Conservation (phyloP, 2,888 invertebrate genomes). For the Drosophila ustulata region DNA sequence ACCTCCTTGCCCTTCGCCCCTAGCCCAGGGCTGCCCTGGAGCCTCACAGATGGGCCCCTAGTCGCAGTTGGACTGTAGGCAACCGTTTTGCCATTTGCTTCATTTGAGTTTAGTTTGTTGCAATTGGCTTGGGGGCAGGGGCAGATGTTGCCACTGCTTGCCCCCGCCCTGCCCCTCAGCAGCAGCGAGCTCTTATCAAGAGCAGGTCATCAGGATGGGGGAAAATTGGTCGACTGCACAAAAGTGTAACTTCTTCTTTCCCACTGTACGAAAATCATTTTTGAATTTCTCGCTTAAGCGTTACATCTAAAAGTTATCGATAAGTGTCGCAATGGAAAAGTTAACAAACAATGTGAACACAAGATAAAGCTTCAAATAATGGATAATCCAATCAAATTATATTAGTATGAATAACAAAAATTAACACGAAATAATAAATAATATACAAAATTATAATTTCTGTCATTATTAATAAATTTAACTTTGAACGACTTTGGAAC, state of each 20-base stretch:
- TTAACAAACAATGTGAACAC: no score
- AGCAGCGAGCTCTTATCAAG: constrained; percentile 60
- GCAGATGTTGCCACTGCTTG: constrained; percentile 26
- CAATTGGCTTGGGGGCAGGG: constrained; percentile 49
- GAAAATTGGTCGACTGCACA: constrained; percentile 39
- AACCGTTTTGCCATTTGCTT: constrained; percentile 56
- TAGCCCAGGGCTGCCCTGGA: constrained; percentile 7
- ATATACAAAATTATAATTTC: no score
- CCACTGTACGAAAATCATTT: constrained; percentile 23
- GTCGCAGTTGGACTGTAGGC: constrained; percentile 37
- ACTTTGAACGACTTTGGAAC: no score
- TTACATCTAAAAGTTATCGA: constrained; percentile 5
- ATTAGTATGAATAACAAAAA: no score
- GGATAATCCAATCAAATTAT: no score
- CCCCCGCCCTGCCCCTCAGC: background rate
- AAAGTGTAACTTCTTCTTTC: constrained; percentile 59
- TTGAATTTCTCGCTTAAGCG: constrained; percentile 11
- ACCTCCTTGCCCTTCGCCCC: constrained; percentile 19
- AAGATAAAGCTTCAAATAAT: no score
- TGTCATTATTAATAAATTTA: no score
- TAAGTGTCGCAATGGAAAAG: background rate
- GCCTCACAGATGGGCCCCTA: constrained; percentile 18
- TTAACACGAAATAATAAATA: no score
- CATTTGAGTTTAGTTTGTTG: constrained; percentile 53
- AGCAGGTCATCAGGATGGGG: constrained; percentile 68